Conservation (phyloP, 2,113 vertebrate genomes). For the Menura novaehollandiae region DNA sequence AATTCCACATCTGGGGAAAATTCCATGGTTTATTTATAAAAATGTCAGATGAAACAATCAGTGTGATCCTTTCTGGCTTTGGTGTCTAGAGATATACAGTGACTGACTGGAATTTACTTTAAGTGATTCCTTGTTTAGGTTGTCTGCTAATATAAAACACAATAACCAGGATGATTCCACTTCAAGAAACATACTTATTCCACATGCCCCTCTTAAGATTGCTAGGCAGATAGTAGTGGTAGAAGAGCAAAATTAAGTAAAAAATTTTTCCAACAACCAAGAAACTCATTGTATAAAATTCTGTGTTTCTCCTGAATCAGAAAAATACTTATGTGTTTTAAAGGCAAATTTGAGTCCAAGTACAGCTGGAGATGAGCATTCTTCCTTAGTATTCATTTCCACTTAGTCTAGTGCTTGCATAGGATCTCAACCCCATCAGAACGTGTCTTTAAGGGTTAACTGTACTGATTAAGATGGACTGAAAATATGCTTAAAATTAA, state of each 20-base stretch:
- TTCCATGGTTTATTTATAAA: neutral
- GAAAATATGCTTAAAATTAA: neutral
- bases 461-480: neutral
- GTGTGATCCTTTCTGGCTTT: neutral
- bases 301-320: neutral
- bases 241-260: neutral
- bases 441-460: neutral
- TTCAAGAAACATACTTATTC: neutral
- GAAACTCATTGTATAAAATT: neutral
- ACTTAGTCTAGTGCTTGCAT: neutral
- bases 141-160: neutral
- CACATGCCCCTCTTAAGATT: neutral
- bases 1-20: neutral
- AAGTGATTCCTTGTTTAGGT: neutral
- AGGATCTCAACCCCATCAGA: neutral
- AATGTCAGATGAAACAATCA: neutral
- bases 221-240: neutral
- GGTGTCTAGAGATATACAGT: neutral
- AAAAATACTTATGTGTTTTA: neutral
- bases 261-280: neutral
- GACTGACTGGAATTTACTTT: neutral
- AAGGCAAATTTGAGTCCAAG: neutral
- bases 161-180: neutral
- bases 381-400: neutral
- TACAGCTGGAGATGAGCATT: neutral